A percentile compares a stretch with the other conserved stretches of the same genome.
phyloP scores from a whole-genome alignment of 2,888 invertebrate genomes.

The Pterobdella sp. region DNA sequence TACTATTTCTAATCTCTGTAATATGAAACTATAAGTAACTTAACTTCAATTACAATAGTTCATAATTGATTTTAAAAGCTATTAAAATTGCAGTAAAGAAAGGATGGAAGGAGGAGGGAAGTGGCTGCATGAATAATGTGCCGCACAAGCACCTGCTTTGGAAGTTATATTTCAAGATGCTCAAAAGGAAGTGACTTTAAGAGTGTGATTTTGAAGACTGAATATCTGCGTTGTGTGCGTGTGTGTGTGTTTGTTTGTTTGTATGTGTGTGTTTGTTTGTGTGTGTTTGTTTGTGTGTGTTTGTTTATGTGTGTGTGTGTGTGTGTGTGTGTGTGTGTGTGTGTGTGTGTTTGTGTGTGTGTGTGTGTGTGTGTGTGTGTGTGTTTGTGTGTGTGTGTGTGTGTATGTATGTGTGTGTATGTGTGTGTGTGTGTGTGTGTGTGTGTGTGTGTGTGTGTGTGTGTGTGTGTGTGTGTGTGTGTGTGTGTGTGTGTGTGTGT shows the following conservation, averaged over 20 bases:
- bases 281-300: not conserved
- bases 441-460: conserved; percentile 1
- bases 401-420: not conserved
- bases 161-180: not conserved
- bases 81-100: not conserved
- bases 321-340: conserved; percentile 1
- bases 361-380: conserved; percentile 1
- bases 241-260: not conserved
- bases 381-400: not conserved
- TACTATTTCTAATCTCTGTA: too few relatives aligned
- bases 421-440: conserved; percentile 1
- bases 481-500: conserved; percentile 1
- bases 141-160: not conserved
- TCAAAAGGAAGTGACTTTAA: not conserved
- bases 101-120: not conserved
- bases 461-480: conserved; percentile 1
- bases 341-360: not conserved
- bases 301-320: not conserved
- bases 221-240: not conserved
- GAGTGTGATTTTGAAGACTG: too few relatives aligned
- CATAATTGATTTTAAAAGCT: too few relatives aligned
- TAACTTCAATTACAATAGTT: too few relatives aligned
- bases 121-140: not conserved
- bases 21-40: too few relatives aligned
- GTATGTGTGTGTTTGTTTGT: not conserved